A percentile compares a stretch with the other conserved stretches of the same genome.
These are phyloP conservation scores for Aurelia coerulea DNA, from an alignment of 30 jellyfish, hydroid and myxozoan genomes.

Conservation along the genomic window DNA sequence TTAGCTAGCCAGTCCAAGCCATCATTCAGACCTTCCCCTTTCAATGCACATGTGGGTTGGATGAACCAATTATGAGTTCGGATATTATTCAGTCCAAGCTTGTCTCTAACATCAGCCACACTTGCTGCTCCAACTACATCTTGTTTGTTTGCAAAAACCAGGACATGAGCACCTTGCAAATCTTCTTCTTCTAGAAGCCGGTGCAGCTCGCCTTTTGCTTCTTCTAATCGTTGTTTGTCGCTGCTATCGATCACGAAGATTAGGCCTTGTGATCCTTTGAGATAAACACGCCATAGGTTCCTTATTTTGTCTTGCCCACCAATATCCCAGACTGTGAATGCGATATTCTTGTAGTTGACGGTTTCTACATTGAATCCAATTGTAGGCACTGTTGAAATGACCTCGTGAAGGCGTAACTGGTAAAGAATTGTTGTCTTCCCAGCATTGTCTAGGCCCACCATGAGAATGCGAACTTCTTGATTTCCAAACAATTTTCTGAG, in stretches of 20 bases:
- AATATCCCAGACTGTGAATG: constrained; percentile 98
- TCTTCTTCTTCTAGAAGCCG: constrained; percentile 91
- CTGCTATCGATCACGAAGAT: constrained; percentile 95
- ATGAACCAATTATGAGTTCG: constrained; percentile 92
- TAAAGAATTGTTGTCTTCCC: constrained; percentile 95
- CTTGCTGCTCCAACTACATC: constrained; percentile 97
- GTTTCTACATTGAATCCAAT: constrained; percentile 97
- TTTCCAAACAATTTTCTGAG: constrained; percentile 88
- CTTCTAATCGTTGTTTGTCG: constrained; percentile 84
- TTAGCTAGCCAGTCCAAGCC: constrained; percentile 97
- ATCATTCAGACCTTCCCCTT: constrained; percentile 95
- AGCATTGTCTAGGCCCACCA: constrained; percentile 99
- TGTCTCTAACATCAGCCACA: constrained; percentile 84
- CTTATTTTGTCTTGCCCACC: constrained; percentile 99
- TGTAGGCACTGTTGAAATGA: constrained; percentile 96
- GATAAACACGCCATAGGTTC: constrained; percentile 96
- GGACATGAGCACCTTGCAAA: constrained; percentile 85
- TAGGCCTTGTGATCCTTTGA: constrained; percentile 96
- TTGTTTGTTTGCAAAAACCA: constrained; percentile 95
- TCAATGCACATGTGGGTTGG: constrained; percentile 95
- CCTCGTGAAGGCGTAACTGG: constrained; percentile 91
- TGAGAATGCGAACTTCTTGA: constrained; percentile 96
- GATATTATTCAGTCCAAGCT: constrained; percentile 75
- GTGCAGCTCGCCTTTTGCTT: constrained; percentile 84
- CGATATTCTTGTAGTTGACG: constrained; percentile 84